Base-by-base conservation (phyloP, 2,888 invertebrate species). In the Synanthedon vespiformis region DNA sequence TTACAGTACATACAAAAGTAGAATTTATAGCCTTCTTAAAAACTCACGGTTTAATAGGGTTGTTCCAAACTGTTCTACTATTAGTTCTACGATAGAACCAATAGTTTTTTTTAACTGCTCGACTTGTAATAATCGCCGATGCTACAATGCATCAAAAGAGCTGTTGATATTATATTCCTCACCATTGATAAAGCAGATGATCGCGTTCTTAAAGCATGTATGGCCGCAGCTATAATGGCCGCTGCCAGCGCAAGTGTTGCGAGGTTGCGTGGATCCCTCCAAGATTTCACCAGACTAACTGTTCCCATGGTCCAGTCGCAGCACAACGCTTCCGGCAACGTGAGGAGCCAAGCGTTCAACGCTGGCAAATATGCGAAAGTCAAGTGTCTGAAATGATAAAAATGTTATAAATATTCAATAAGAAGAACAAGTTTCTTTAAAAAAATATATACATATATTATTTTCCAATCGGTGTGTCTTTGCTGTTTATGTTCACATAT, bases 251-350 rank as follows among this genome's bases (percentile, higher is more conserved):
- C 83, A 22, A 95, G 51, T 0, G 97, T 97, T 13, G 92, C 91
- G 50, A 96, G 60, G 83, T 97, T 97, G 48, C 98, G 89, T 0
- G 89, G 80, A 80, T 98, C 98, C 4, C 89, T 70, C 73, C 96
- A 89, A 41, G 93, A 92, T 62, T 92, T 91, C 50, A 98, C 89
- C 53, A 98, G 80, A 0, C 97, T 95, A 54, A 98, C 93, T 6
- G 96, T 96, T 52, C 96, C 98, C 98, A 98, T 98, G 49, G 98
- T 98, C 98, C 98, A 98, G 86, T 98, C 98, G 80, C 98, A 98
- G 85, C 98, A 98, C 53, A 98, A 89, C 62, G 94, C 92, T 62
- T 94, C 94, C 2, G 98, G 98, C 68, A 95, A 92, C 52, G 97
- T 89, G 59, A 98, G 88, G 60, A 98, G 89, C 95, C 96, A 96